Evolutionary conservation across 37 sponge, comb jelly and placozoan genomes (phyloP).

Genomic region (Crambe crambe): DNA sequence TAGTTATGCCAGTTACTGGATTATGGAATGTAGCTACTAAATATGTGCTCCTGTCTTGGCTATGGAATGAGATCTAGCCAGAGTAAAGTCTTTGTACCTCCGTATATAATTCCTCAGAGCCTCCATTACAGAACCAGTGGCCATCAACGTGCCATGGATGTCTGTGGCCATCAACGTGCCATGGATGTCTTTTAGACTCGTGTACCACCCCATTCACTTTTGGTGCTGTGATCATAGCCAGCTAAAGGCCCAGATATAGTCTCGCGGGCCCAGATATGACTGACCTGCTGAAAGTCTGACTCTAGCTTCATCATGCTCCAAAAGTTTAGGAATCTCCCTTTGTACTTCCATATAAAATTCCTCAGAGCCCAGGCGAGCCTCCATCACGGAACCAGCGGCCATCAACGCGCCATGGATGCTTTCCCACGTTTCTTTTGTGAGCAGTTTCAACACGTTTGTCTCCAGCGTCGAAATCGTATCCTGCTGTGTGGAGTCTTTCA

Average conservation of each 20-base stretch:
- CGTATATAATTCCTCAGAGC: not conserved
- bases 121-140: constrained; percentile 19
- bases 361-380: not conserved
- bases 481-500: not conserved
- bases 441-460: not conserved
- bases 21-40: too few species aligned
- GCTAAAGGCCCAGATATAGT: too few species aligned
- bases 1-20: too few species aligned
- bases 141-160: constrained; percentile 66
- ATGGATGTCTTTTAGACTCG: too few species aligned
- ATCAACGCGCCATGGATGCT: constrained; percentile 62
- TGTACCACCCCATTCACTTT: too few species aligned
- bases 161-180: too few species aligned
- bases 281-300: constrained; percentile 61
- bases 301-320: constrained; percentile 64
- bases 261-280: too few species aligned
- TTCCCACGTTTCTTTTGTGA: constrained; percentile 53
- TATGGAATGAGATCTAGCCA: too few species aligned
- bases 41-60: too few species aligned
- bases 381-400: constrained; percentile 32
- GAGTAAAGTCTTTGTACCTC: constrained; percentile 11
- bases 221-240: too few species aligned
- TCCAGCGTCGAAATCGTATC: constrained; percentile 2
- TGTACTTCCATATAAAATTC: constrained; percentile 13
- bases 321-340: constrained; percentile 33